These are phyloP conservation scores for Stegostoma tigrinum DNA, from an alignment of 2,113 vertebrate genomes.

Conservation along the genomic window DNA sequence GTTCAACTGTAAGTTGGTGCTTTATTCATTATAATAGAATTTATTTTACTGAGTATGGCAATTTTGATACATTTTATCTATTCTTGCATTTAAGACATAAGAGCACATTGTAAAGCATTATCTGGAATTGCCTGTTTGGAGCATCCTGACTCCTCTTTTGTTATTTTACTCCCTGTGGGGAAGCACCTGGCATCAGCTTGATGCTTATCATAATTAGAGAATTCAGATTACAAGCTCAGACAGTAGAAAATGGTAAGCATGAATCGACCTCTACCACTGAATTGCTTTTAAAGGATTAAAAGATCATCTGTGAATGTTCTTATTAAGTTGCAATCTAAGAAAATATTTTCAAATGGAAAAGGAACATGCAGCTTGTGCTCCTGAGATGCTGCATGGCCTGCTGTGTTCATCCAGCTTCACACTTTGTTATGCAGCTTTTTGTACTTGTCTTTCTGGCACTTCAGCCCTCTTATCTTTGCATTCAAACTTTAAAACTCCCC, in stretches of 20 bases:
- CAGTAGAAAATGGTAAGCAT: not conserved
- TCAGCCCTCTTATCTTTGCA: not conserved
- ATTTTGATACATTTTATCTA: not conserved
- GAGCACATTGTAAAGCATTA: not conserved
- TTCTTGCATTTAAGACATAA: not conserved
- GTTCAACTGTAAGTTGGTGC: not conserved
- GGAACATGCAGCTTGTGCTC: not conserved
- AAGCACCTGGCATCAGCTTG: not conserved
- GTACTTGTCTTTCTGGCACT: not conserved
- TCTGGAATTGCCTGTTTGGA: not conserved
- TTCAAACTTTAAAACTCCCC: not conserved
- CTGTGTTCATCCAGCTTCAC: too few species aligned
- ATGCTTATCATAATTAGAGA: not conserved
- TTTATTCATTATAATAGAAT: not conserved
- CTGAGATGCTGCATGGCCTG: too few species aligned
- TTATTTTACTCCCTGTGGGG: not conserved
- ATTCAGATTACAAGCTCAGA: not conserved
- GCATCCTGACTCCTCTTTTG: not conserved
- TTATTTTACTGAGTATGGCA: not conserved
- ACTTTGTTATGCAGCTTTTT: not conserved
- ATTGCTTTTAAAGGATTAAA: not conserved
- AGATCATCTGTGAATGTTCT: not conserved
- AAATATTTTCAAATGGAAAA: not conserved
- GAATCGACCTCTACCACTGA: not conserved
- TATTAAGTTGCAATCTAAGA: not conserved